Conservation (phyloP, 1,140 invertebrate genomes). For the Laodelphax striatellus region DNA sequence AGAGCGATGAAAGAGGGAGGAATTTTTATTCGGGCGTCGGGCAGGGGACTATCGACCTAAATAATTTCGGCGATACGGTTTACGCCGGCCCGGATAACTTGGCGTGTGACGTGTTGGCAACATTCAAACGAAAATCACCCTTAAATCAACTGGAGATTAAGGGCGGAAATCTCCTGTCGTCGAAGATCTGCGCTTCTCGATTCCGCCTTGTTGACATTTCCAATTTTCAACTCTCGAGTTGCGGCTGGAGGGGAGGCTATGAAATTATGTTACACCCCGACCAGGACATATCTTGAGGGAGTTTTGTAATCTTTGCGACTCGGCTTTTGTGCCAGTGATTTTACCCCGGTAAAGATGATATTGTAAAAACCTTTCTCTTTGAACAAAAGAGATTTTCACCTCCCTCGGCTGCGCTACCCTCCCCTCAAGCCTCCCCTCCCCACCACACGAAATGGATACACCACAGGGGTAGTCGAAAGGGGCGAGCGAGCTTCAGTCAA, state of each 20-base stretch:
- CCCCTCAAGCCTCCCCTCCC: neutral
- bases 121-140: constrained; percentile 10
- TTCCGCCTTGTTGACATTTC: constrained; percentile 14
- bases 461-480: neutral
- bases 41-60: constrained; percentile 9
- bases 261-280: constrained; percentile 14
- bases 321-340: constrained; percentile 1
- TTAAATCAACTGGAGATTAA: constrained; percentile 13
- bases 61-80: constrained; percentile 1
- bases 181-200: constrained; percentile 3
- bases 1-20: constrained; percentile 14
- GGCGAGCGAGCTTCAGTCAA: neutral
- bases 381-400: constrained; percentile 1
- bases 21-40: constrained; percentile 13
- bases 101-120: constrained; percentile 9
- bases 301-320: constrained; percentile 13
- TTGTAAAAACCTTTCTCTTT: constrained; percentile 4
- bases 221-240: constrained; percentile 9
- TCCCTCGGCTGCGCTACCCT: neutral
- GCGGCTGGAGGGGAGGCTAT: neutral
- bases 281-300: constrained; percentile 10
- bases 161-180: constrained; percentile 8
- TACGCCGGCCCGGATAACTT: constrained; percentile 8
- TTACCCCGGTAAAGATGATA: neutral
- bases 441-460: neutral